phyloP scores from a whole-genome alignment of 2,888 invertebrate genomes.

The Parelbella ahira region DNA sequence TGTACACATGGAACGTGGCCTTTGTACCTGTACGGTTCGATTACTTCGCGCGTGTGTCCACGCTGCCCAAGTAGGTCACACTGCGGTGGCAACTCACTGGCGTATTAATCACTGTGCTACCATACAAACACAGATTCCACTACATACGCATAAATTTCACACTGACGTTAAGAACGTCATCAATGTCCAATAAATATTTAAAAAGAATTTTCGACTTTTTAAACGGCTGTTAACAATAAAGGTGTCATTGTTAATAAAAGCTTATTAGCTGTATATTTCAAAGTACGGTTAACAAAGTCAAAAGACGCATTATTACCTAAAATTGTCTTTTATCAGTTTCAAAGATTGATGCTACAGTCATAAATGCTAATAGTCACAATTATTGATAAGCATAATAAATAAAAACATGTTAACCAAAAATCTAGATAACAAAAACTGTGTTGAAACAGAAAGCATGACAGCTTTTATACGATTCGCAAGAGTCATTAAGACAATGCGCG shows the following conservation, averaged over 20 bases:
- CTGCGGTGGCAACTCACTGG: conserved; percentile 19
- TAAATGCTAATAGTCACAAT: too few species aligned
- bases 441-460: conserved; percentile 1
- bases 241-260: too few species aligned
- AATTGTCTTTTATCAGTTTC: too few species aligned
- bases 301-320: too few species aligned
- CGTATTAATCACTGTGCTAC: conserved; percentile 3
- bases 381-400: too few species aligned
- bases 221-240: not conserved
- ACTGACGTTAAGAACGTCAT: conserved; percentile 15
- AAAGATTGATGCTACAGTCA: too few species aligned
- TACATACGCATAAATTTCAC: too few species aligned
- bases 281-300: too few species aligned
- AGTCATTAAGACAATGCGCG: conserved; percentile 48
- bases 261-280: too few species aligned
- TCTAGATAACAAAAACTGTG: too few species aligned
- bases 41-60: conserved; percentile 19
- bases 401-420: too few species aligned
- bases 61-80: conserved; percentile 20
- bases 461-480: conserved; percentile 42
- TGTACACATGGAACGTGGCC: conserved; percentile 1
- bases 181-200: conserved; percentile 13
- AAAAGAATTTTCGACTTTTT: too few species aligned
- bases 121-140: conserved; percentile 4
- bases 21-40: conserved; percentile 22